These are phyloP conservation scores for Macaria liturata DNA, from an alignment of 2,888 invertebrate genomes.

Conservation along the genomic window DNA sequence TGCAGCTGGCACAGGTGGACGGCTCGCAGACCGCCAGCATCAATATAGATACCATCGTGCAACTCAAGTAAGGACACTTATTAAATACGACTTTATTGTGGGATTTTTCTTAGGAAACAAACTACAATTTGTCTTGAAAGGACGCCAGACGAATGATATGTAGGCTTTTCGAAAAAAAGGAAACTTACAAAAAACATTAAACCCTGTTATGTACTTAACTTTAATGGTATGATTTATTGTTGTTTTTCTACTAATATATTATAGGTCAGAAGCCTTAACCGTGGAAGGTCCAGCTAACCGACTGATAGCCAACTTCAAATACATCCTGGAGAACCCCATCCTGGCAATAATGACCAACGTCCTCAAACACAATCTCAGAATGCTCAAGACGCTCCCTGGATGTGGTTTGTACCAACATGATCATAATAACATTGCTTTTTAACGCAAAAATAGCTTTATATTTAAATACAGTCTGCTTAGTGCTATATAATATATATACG, in stretches of 20 bases:
- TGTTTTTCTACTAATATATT: constrained; percentile 15
- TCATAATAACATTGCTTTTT: background rate
- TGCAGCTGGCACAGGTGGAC: constrained; percentile 45
- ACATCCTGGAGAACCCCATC: constrained; percentile 59
- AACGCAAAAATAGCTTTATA: no score
- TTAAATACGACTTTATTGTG: no score
- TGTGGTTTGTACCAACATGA: constrained; percentile 50
- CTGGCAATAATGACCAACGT: constrained; percentile 56
- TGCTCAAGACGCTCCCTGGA: constrained; percentile 48
- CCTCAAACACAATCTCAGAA: constrained; percentile 47
- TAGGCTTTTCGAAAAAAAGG: no score
- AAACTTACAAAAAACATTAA: no score
- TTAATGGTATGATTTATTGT: no score
- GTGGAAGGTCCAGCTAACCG: constrained; percentile 61
- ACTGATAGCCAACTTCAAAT: constrained; percentile 59
- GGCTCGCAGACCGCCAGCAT: constrained; percentile 50
- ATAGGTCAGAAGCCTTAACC: constrained; percentile 60
- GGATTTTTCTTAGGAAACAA: no score
- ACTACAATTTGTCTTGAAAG: no score
- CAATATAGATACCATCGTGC: constrained; percentile 49
- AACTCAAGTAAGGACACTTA: constrained; percentile 47
- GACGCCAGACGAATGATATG: no score
- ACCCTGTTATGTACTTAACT: no score
- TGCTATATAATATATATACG: no score
- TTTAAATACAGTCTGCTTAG: no score